phyloP scores from a whole-genome alignment of 2,888 invertebrate species.

The Eupithecia centaureata region DNA sequence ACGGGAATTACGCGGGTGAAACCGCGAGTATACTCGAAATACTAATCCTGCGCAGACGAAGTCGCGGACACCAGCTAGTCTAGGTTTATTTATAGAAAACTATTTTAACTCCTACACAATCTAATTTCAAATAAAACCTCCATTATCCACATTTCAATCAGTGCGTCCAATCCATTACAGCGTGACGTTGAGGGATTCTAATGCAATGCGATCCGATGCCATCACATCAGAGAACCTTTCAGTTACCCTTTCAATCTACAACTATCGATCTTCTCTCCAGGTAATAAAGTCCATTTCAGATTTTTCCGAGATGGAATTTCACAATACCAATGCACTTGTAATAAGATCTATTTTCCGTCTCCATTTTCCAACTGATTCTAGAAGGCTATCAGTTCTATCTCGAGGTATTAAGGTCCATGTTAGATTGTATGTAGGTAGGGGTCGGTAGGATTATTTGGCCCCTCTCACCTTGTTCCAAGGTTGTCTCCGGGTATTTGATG shows the following conservation, averaged over 20 bases:
- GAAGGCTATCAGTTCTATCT: conserved; percentile 17
- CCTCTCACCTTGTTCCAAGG: conserved; percentile 42
- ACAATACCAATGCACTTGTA: conserved; percentile 2
- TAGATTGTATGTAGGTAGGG: conserved; percentile 29
- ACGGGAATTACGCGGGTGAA: too few species aligned
- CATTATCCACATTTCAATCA: conserved; percentile 28
- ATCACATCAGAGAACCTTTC: conserved; percentile 31
- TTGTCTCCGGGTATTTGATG: conserved; percentile 37
- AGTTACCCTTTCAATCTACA: conserved; percentile 1
- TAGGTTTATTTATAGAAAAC: too few species aligned
- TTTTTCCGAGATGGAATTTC: conserved; percentile 2
- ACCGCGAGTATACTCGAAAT: too few species aligned
- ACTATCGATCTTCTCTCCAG: conserved; percentile 21
- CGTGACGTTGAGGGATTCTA: conserved; percentile 15
- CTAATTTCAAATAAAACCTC: conserved; percentile 1
- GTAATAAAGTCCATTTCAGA: conserved; percentile 20
- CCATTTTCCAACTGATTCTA: conserved; percentile 7
- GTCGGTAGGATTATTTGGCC: conserved; percentile 47
- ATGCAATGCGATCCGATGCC: conserved; percentile 36
- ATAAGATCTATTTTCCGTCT: conserved; percentile 8
- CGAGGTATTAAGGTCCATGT: conserved; percentile 23
- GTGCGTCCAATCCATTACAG: conserved; percentile 26
- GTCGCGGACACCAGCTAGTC: too few species aligned
- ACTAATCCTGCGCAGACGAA: too few species aligned
- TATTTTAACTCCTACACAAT: not conserved